These are phyloP conservation scores for Valencia hispanica DNA, from an alignment of 2,797 vertebrate species.

Conservation along the genomic window DNA sequence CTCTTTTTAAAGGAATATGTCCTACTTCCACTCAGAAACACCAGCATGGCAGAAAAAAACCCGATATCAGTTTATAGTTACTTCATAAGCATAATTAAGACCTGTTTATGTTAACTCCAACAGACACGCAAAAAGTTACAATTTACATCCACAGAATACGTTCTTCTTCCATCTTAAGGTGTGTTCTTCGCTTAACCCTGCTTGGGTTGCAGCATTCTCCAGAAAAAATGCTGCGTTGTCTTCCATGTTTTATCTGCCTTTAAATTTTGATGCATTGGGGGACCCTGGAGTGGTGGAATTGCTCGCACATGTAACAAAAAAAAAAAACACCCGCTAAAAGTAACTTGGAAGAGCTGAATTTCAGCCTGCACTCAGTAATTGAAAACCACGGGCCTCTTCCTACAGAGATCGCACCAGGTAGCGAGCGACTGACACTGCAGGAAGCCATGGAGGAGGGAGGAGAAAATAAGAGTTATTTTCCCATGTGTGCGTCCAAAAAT, in stretches of 20 bases:
- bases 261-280: slow-evolving; percentile 41
- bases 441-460: slow-evolving; percentile 32
- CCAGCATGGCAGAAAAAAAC: background rate
- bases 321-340: slow-evolving; percentile 46
- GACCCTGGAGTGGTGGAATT: slow-evolving; percentile 35
- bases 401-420: slow-evolving; percentile 45
- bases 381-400: slow-evolving; percentile 36
- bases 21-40: background rate
- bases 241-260: slow-evolving; percentile 34
- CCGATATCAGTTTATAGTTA: background rate
- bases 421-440: slow-evolving; percentile 37
- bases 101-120: background rate
- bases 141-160: background rate
- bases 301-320: background rate
- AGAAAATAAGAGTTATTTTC: slow-evolving; percentile 35
- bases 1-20: background rate
- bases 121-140: background rate
- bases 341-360: slow-evolving; percentile 48
- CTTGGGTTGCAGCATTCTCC: no score
- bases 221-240: slow-evolving; percentile 14
- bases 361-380: slow-evolving; percentile 40
- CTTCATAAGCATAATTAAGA: background rate
- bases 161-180: background rate
- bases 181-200: slow-evolving; percentile 5
- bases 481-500: slow-evolving; percentile 34